Evolutionary conservation across 2,888 invertebrate species (phyloP).

Genomic region (Xiphydria camelus): DNA sequence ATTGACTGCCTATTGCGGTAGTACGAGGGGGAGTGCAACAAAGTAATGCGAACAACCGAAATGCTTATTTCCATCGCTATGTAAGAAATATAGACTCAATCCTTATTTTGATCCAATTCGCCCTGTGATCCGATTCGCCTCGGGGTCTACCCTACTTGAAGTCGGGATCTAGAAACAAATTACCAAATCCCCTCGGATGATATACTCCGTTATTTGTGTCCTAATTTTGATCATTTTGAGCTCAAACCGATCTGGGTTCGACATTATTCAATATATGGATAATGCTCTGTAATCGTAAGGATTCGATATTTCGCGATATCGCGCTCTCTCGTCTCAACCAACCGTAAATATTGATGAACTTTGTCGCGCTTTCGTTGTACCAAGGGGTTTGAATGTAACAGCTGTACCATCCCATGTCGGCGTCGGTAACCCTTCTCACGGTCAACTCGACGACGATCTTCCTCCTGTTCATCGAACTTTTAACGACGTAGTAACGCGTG

Average conservation of each 20-base stretch:
- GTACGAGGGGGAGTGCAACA: no score
- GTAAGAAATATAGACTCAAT: slow-evolving; percentile 26
- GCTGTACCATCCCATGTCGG: slow-evolving; percentile 41
- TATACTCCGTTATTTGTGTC: no score
- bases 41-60: no score
- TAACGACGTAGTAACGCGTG: slow-evolving; percentile 9
- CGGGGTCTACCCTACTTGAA: slow-evolving; percentile 43
- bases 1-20: no score
- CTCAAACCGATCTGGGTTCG: slow-evolving; percentile 16
- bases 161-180: slow-evolving; percentile 27
- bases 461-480: background rate
- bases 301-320: background rate
- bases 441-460: slow-evolving; percentile 22
- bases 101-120: slow-evolving; percentile 32
- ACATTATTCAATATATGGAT: background rate
- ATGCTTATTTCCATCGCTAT: slow-evolving; percentile 58
- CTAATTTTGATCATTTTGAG: slow-evolving; percentile 24
- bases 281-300: background rate
- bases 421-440: slow-evolving; percentile 31
- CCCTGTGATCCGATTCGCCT: slow-evolving; percentile 48
- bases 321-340: no score
- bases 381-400: slow-evolving; percentile 29
- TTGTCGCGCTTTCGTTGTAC: slow-evolving; percentile 16
- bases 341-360: slow-evolving; percentile 36
- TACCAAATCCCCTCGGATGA: background rate